Conservation (phyloP, 2,797 vertebrate species). For the Austrolebias charrua region DNA sequence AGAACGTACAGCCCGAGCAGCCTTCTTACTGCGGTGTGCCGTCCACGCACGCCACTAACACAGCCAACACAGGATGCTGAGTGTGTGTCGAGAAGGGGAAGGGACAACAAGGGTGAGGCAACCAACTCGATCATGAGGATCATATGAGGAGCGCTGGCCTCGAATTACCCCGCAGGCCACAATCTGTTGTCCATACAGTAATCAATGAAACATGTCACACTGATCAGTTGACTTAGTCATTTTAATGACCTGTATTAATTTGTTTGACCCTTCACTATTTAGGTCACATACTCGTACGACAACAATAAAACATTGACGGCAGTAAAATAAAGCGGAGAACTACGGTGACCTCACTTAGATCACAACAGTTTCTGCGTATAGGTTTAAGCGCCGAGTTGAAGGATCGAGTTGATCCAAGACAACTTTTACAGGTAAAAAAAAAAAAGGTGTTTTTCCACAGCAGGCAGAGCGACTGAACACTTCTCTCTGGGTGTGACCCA, state of each 20-base stretch:
- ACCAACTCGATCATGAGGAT: slow-evolving; percentile 60
- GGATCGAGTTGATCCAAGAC: not conserved
- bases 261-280: slow-evolving; percentile 6
- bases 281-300: slow-evolving; percentile 7
- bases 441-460: not conserved
- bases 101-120: slow-evolving; percentile 48
- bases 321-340: not conserved
- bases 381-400: not conserved
- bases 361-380: not conserved
- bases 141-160: slow-evolving; percentile 50
- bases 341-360: not conserved
- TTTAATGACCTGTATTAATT: slow-evolving; percentile 35
- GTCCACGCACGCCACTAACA: slow-evolving; percentile 60
- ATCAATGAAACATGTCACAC: slow-evolving; percentile 63
- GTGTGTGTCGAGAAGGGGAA: slow-evolving; percentile 34
- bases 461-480: slow-evolving; percentile 1
- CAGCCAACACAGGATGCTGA: slow-evolving; percentile 48
- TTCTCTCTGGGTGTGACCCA: slow-evolving; percentile 35
- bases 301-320: not conserved
- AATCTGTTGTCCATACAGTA: slow-evolving; percentile 41
- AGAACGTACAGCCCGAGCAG: slow-evolving; percentile 74
- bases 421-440: no score
- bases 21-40: slow-evolving; percentile 63
- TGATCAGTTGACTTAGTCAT: slow-evolving; percentile 58
- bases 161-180: slow-evolving; percentile 55